Evolutionary conservation across 2,888 invertebrate species (phyloP).

Genomic region (Drosophila rellima): DNA sequence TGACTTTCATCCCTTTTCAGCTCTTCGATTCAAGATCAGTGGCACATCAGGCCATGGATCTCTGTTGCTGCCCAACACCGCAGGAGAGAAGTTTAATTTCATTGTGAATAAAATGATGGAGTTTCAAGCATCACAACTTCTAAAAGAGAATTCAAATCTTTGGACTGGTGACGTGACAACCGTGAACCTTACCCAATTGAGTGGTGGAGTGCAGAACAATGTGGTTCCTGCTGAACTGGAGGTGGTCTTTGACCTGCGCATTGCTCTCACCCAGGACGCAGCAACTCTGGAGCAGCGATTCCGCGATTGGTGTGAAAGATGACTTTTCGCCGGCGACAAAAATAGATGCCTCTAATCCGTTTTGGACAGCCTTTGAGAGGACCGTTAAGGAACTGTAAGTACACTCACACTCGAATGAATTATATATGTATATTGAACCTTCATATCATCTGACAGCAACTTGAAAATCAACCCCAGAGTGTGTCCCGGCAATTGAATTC

Average conservation of each 20-base stretch:
- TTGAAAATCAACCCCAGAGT: neutral
- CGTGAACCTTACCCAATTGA: constrained; percentile 10
- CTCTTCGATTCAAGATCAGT: constrained; percentile 8
- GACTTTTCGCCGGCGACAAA: constrained; percentile 5
- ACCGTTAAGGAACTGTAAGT: constrained; percentile 1
- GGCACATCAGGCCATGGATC: constrained; percentile 16
- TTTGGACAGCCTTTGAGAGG: constrained; percentile 3
- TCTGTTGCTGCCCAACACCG: constrained; percentile 3
- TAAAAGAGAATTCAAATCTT: neutral
- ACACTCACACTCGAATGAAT: too few relatives aligned
- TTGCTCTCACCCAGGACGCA: neutral
- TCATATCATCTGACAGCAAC: neutral
- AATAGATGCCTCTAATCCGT: neutral
- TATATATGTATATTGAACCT: neutral
- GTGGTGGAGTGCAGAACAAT: constrained; percentile 18
- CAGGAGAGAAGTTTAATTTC: constrained; percentile 7
- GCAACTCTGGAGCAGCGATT: constrained; percentile 9
- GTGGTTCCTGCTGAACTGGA: constrained; percentile 9
- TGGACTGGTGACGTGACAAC: constrained; percentile 4
- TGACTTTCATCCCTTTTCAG: neutral
- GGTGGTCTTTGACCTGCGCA: constrained; percentile 16
- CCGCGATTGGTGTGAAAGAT: constrained; percentile 11
- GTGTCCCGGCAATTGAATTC: constrained; percentile 12
- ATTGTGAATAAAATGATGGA: constrained; percentile 16
- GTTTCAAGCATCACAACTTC: neutral